Conservation (phyloP, 2,888 invertebrate species). For the Tipula helvola region DNA sequence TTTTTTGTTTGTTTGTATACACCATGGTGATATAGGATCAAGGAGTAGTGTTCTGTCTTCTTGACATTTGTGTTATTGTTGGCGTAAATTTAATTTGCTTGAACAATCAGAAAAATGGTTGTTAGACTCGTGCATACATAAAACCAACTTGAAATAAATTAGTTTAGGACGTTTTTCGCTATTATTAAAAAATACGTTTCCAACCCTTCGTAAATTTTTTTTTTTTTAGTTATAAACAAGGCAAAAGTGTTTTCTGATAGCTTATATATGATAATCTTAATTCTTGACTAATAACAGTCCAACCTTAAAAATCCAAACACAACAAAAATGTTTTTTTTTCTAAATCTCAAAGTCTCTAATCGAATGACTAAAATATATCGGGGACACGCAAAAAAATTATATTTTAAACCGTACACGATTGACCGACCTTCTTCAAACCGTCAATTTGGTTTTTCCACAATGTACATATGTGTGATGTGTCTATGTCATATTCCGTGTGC, state of each 20-base stretch:
- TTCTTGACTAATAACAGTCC: not conserved
- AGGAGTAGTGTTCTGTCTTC: not conserved
- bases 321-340: not conserved
- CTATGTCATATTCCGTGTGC: not conserved
- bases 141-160: not conserved
- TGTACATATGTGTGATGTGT: not conserved
- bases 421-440: not conserved
- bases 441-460: not conserved
- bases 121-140: not conserved
- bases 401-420: not conserved
- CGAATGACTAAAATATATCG: not conserved
- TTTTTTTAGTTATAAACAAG: not conserved
- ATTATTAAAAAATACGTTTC: not conserved
- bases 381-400: not conserved
- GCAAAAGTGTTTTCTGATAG: not conserved
- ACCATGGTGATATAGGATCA: not conserved
- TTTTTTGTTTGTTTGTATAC: not conserved
- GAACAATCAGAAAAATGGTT: not conserved
- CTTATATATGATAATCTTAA: not conserved
- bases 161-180: not conserved
- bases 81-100: not conserved
- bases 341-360: conserved; percentile 6
- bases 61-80: not conserved
- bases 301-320: not conserved
- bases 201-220: not conserved